A percentile compares a stretch with the other conserved stretches of the same genome.
Conservation (phyloP, 2,888 invertebrate genomes). For the Polylopha cassiicola region DNA sequence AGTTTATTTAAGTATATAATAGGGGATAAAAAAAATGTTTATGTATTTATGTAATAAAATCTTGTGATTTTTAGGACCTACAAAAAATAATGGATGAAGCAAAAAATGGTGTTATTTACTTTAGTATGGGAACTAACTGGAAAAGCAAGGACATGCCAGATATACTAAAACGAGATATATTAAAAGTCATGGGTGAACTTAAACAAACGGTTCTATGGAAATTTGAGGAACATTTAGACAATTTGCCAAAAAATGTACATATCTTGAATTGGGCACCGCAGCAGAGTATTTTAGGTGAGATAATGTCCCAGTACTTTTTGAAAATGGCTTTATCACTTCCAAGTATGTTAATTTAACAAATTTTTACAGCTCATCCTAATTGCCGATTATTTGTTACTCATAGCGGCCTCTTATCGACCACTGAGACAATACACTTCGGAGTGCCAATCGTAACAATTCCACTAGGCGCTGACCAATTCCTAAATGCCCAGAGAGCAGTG, state of each 20-base stretch:
- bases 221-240: conserved; percentile 37
- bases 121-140: conserved; percentile 62
- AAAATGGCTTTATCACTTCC: not conserved
- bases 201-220: conserved; percentile 63
- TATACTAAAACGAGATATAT: conserved; percentile 35
- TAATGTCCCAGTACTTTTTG: not conserved
- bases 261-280: conserved; percentile 50
- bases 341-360: not conserved
- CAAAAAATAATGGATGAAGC: conserved; percentile 50
- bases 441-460: conserved; percentile 47
- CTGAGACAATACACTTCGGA: conserved; percentile 42
- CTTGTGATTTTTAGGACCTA: conserved; percentile 37
- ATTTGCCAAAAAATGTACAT: conserved; percentile 41
- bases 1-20: not conserved
- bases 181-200: conserved; percentile 49
- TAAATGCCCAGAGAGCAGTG: conserved; percentile 38
- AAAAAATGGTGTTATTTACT: conserved; percentile 58
- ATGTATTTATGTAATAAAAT: not conserved
- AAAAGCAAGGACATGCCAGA: conserved; percentile 49
- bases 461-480: conserved; percentile 45
- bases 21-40: not conserved
- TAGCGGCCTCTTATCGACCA: conserved; percentile 46
- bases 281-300: conserved; percentile 44
- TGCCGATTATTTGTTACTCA: conserved; percentile 46
- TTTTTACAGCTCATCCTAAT: conserved; percentile 44